These are phyloP conservation scores for Drepanosiphum platanoidis DNA, from an alignment of 2,888 invertebrate species.

Conservation along the genomic window DNA sequence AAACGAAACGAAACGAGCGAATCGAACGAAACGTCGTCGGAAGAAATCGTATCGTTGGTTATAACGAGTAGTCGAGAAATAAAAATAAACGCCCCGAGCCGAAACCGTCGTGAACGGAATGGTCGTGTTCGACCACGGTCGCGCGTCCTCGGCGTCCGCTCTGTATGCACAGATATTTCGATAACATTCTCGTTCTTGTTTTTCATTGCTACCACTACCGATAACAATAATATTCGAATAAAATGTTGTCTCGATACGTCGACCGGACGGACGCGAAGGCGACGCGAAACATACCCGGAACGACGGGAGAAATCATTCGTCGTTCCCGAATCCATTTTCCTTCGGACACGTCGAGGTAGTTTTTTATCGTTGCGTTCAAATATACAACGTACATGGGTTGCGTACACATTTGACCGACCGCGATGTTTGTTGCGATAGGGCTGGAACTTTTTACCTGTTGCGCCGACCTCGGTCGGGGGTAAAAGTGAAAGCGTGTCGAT, in stretches of 20 bases:
- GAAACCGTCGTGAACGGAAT: neutral
- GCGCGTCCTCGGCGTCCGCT: neutral
- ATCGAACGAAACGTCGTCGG: too few relatives aligned
- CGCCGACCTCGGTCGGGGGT: neutral
- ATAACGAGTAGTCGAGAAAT: too few relatives aligned
- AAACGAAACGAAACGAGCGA: neutral
- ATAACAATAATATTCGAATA: neutral
- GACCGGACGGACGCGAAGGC: neutral
- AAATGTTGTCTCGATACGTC: neutral
- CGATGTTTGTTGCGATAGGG: too few relatives aligned
- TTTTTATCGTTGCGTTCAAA: neutral
- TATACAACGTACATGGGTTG: neutral
- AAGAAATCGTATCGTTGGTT: too few relatives aligned
- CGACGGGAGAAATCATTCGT: too few relatives aligned
- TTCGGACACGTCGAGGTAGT: neutral
- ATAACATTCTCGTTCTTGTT: neutral
- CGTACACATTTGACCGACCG: too few relatives aligned
- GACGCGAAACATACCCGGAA: neutral
- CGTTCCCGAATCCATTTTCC: too few relatives aligned
- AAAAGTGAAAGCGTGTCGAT: conserved; percentile 38
- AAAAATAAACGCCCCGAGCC: neutral
- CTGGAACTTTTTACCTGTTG: conserved; percentile 5
- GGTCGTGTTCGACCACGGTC: neutral
- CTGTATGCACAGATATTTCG: conserved; percentile 28
- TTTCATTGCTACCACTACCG: conserved; percentile 43